Conservation (phyloP, 2,888 invertebrate genomes). For the Sinodicranocentrus sp. region DNA sequence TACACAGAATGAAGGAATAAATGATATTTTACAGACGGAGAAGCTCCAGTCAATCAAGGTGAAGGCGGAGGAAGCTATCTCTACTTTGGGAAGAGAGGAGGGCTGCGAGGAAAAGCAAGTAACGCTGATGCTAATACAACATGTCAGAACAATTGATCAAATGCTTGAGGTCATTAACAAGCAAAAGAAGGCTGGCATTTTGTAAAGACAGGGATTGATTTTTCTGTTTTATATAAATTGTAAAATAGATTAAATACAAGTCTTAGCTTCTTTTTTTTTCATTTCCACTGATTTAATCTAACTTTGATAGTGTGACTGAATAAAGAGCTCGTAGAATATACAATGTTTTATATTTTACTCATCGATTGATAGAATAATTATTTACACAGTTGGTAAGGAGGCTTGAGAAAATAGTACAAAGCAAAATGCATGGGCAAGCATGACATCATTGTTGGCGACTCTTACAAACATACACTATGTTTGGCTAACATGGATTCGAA, state of each 20-base stretch:
- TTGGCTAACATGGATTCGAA: neutral
- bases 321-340: neutral
- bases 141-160: conserved; percentile 52
- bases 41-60: conserved; percentile 42
- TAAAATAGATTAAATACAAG: neutral
- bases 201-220: conserved; percentile 5
- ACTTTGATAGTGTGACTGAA: too few relatives aligned
- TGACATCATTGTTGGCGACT: neutral
- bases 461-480: too few relatives aligned
- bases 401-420: too few relatives aligned
- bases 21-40: conserved; percentile 46
- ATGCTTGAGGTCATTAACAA: conserved; percentile 56
- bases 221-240: neutral
- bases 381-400: conserved; percentile 7
- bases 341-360: neutral
- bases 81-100: conserved; percentile 48
- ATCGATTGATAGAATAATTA: neutral
- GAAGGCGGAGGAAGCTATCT: conserved; percentile 59
- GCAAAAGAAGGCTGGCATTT: conserved; percentile 25
- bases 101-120: conserved; percentile 56
- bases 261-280: neutral
- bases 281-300: neutral
- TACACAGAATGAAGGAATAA: conserved; percentile 44
- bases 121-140: conserved; percentile 48
- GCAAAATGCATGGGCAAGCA: too few relatives aligned